Evolutionary conservation across 2,888 invertebrate genomes (phyloP), one percentile per base, ranked within the genome.

Genomic region (Tenthredo notha): DNA sequence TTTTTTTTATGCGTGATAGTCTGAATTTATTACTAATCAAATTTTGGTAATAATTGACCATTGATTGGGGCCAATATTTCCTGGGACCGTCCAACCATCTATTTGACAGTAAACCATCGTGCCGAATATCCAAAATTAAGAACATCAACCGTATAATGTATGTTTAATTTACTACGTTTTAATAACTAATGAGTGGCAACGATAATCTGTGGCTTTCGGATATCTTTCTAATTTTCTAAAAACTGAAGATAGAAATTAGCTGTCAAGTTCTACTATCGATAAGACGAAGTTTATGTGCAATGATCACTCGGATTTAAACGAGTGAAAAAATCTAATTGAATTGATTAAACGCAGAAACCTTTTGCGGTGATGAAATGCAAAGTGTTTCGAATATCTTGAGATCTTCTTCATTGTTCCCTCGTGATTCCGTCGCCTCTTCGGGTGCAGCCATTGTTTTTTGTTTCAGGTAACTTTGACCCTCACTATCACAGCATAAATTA

Each of bases 321-420:
- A 1, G 21, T 74, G 4, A 74, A 15, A 40, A 15, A 72, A 70
- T 47, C 15, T 9, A 12, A 74, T 72, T 5, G 15, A 84, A 84
- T 78, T 5, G 78, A 77, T 54, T 54, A 54, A 50, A 29, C 21
- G n/a, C 50, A 54, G 77, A 80, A 92, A 95, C 96, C 93, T 95
- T 95, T 74, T 93, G 94, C 18, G 94, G 94, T 88, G 94, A 94
- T 91, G 95, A 95, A 89, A 95, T 95, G 88, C 96, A 95, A 86
- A 97, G 93, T 6, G 95, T 95, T 93, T 97, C 96, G 92, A 96
- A 97, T 87, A 97, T 95, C 91, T 95, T 95, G 96, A 97, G 97
- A 92, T 97, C 97, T 91, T 97, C 96, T 87, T 95, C 94, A 43
- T 94, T 94, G 90, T 95, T 95, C 85, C 94, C 93, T 58, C 90